phyloP scores from a whole-genome alignment of 2,888 invertebrate genomes.

The Pyrocoelia pectoralis region DNA sequence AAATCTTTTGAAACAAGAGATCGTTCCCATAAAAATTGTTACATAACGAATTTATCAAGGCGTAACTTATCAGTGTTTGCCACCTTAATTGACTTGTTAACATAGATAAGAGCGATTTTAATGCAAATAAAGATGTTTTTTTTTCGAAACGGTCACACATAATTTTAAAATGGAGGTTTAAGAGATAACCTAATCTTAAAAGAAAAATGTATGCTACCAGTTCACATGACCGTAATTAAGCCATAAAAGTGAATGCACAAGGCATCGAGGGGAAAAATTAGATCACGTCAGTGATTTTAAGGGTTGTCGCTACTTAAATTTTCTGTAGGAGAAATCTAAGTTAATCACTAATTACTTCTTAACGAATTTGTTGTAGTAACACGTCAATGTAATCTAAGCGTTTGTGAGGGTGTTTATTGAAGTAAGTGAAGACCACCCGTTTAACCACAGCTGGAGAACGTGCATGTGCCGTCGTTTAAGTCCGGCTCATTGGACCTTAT shows the following conservation, averaged over 20 bases:
- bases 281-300: neutral
- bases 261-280: neutral
- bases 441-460: slow-evolving; percentile 45
- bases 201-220: neutral
- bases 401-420: slow-evolving; percentile 34
- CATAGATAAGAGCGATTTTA: too few species aligned
- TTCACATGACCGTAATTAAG: neutral
- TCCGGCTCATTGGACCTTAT: slow-evolving; percentile 45
- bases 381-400: slow-evolving; percentile 18
- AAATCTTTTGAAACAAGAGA: too few species aligned
- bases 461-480: slow-evolving; percentile 43
- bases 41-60: neutral
- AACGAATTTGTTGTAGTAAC: neutral
- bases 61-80: neutral
- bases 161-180: too few species aligned
- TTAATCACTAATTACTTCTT: neutral
- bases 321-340: neutral
- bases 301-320: neutral
- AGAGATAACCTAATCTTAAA: too few species aligned
- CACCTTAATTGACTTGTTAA: neutral
- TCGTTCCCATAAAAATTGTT: neutral
- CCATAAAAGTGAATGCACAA: neutral
- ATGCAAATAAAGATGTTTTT: neutral
- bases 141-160: neutral
- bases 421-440: slow-evolving; percentile 41